Conservation (phyloP, 1,140 invertebrate species). For the Hylyphantes graminicola region DNA sequence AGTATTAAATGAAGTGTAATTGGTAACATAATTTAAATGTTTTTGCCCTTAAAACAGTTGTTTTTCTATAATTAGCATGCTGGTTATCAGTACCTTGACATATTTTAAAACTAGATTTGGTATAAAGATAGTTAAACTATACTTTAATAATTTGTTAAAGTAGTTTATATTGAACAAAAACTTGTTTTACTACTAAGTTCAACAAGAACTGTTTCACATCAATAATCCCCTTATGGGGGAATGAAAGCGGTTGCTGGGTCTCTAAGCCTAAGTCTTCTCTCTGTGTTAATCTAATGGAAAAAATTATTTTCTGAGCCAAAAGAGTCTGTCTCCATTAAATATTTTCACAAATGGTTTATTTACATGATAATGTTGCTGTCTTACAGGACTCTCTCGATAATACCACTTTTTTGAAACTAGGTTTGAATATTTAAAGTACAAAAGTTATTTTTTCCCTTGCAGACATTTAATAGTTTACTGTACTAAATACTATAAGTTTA, state of each 20-base stretch:
- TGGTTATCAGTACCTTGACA: not conserved
- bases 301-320: no score
- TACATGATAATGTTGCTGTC: no score
- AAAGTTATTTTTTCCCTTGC: not conserved
- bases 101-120: not conserved
- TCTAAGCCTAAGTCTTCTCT: no score
- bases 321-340: no score
- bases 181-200: no score
- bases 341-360: no score
- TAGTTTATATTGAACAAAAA: not conserved
- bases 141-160: not conserved
- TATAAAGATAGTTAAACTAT: not conserved
- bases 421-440: not conserved
- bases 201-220: no score
- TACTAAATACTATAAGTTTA: slow-evolving; percentile 47
- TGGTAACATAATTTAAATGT: not conserved
- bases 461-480: slow-evolving; percentile 46
- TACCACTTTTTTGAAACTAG: no score
- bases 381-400: no score
- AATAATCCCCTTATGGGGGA: no score
- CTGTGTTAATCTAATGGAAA: no score
- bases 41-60: not conserved
- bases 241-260: no score
- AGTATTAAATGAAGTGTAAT: slow-evolving; percentile 13
- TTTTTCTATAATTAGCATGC: not conserved